Evolutionary conservation across 2,888 invertebrate genomes (phyloP).

Genomic region (Dryadula phaetusa): DNA sequence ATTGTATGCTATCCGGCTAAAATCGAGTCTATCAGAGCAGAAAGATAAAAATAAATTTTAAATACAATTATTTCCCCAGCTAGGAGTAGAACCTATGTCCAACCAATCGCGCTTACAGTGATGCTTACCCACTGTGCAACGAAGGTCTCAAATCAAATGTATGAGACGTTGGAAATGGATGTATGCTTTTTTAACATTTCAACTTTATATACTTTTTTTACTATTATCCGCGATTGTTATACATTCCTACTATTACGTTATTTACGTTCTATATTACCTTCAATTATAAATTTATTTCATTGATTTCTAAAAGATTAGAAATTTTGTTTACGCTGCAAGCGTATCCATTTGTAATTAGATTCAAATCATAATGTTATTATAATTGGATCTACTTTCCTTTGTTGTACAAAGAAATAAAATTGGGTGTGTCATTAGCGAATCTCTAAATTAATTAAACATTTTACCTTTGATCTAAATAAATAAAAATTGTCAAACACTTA

Average conservation of each 20-base stretch:
- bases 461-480: slow-evolving; percentile 10
- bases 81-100: too few species aligned
- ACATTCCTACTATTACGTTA: too few species aligned
- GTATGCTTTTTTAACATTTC: not conserved
- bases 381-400: slow-evolving; percentile 5
- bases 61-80: too few species aligned
- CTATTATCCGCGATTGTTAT: too few species aligned
- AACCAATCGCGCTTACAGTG: too few species aligned
- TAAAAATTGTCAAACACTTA: slow-evolving; percentile 14
- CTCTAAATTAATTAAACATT: not conserved
- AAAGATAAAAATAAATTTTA: too few species aligned
- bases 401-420: slow-evolving; percentile 1
- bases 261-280: too few species aligned
- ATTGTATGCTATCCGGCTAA: too few species aligned
- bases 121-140: too few species aligned
- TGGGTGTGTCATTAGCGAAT: not conserved
- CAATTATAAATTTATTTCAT: not conserved
- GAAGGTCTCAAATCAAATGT: too few species aligned
- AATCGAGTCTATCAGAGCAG: too few species aligned
- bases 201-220: too few species aligned
- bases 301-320: not conserved
- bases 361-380: not conserved
- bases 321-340: not conserved
- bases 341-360: not conserved
- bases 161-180: not conserved